Evolutionary conservation across 2,797 vertebrate genomes (phyloP).

Genomic region (Lithobates pipiens): DNA sequence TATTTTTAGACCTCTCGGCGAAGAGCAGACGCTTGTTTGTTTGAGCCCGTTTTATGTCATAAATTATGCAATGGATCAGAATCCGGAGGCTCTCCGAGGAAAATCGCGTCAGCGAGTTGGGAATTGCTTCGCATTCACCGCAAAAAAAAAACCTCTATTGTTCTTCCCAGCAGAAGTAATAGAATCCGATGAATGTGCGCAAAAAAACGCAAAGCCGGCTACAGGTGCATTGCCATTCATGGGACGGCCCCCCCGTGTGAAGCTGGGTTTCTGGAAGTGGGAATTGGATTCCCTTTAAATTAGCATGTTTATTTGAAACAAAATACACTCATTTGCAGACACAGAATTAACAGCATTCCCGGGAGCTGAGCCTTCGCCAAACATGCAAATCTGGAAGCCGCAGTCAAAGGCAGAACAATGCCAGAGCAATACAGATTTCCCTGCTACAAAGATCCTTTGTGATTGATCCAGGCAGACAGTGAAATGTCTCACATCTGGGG

Average conservation of each 20-base stretch:
- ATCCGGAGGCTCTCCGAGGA: background rate
- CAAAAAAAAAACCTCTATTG: conserved; percentile 29
- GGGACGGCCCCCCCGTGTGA: background rate
- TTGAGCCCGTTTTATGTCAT: conserved; percentile 26
- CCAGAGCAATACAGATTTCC: conserved; percentile 54
- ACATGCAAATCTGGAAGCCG: conserved; percentile 62
- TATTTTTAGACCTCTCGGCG: background rate
- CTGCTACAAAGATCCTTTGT: conserved; percentile 57
- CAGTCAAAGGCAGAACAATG: conserved; percentile 52
- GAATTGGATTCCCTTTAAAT: conserved; percentile 60
- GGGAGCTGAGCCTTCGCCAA: conserved; percentile 52
- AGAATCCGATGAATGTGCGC: background rate
- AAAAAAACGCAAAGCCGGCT: background rate
- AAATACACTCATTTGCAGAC: conserved; percentile 60
- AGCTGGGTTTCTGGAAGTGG: conserved; percentile 28
- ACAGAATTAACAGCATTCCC: conserved; percentile 51
- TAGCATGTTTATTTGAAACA: conserved; percentile 56
- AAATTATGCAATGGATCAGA: conserved; percentile 50
- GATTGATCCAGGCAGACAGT: no score
- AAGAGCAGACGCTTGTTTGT: background rate
- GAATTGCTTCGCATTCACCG: conserved; percentile 26
- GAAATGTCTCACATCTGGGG: conserved; percentile 26
- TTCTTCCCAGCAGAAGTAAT: conserved; percentile 1
- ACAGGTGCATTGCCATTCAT: conserved; percentile 13
- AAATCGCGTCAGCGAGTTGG: conserved; percentile 13